Evolutionary conservation across 2,888 invertebrate species (phyloP).

Genomic region (Drosophila mimetica): DNA sequence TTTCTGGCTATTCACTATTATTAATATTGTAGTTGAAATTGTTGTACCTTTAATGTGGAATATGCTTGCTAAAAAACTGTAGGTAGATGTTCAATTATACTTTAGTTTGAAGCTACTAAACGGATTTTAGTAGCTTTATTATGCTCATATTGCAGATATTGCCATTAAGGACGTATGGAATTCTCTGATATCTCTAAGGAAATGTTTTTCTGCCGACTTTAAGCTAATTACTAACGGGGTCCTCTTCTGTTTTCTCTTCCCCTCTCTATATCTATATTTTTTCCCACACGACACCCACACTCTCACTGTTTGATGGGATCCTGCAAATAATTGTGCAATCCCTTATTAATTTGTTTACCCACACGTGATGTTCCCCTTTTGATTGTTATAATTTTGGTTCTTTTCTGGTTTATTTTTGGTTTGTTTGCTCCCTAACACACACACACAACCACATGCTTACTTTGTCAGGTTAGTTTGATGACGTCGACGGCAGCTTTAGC

Average conservation of each 20-base stretch:
- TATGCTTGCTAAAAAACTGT: too few relatives aligned
- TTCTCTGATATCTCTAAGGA: neutral
- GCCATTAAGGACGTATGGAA: neutral
- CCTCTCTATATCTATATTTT: constrained; percentile 13
- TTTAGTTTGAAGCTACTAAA: too few relatives aligned
- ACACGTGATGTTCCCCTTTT: constrained; percentile 38
- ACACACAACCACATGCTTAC: constrained; percentile 73
- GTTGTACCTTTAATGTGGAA: too few relatives aligned
- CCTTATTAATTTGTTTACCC: neutral
- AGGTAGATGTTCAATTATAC: too few relatives aligned
- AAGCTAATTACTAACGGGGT: constrained; percentile 59
- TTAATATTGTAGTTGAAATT: too few relatives aligned
- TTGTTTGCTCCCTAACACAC: constrained; percentile 41
- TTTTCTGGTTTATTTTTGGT: constrained; percentile 56
- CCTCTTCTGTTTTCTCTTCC: constrained; percentile 25
- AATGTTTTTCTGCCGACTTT: neutral
- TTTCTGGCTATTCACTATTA: neutral
- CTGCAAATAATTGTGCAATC: neutral
- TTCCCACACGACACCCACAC: neutral
- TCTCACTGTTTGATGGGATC: neutral
- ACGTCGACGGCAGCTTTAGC: constrained; percentile 81
- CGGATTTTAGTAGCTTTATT: too few relatives aligned
- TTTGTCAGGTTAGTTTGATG: constrained; percentile 84
- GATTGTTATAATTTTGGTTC: constrained; percentile 67
- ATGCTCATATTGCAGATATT: neutral